These are phyloP conservation scores for Mustelus asterias DNA, from an alignment of 2,113 vertebrate species.

Conservation along the genomic window DNA sequence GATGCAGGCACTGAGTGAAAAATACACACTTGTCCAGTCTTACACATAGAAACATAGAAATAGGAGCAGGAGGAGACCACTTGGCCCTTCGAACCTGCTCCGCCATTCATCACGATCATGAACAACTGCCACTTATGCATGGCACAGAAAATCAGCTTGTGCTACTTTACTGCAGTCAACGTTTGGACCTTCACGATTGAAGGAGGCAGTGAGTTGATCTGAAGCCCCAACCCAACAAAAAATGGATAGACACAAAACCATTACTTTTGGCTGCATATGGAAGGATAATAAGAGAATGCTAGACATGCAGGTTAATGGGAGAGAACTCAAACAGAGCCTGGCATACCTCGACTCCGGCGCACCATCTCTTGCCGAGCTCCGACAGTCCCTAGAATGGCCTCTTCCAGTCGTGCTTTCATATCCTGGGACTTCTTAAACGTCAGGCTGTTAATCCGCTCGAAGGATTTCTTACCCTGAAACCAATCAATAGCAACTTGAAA, in stretches of 20 bases:
- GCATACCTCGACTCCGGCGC: constrained; percentile 73
- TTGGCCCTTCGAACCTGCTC: too few relatives aligned
- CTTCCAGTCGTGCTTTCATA: constrained; percentile 85
- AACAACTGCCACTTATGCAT: background rate
- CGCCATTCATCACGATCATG: too few relatives aligned
- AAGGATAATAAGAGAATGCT: background rate
- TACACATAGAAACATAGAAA: too few relatives aligned
- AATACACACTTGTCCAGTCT: background rate
- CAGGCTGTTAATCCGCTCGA: constrained; percentile 82
- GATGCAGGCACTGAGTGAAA: background rate
- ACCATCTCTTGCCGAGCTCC: constrained; percentile 89
- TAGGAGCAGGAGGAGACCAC: too few relatives aligned
- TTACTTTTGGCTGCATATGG: background rate
- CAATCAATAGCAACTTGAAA: constrained; percentile 9
- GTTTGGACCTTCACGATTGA: background rate
- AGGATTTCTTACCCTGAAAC: constrained; percentile 70
- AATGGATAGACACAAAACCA: background rate
- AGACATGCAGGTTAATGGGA: background rate
- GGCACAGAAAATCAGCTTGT: background rate
- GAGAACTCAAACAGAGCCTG: background rate
- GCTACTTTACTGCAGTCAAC: background rate
- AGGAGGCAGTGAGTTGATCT: background rate
- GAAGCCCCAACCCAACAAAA: background rate
- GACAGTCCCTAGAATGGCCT: constrained; percentile 80
- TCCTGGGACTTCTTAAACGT: constrained; percentile 89